Evolutionary conservation across 2,888 invertebrate species (phyloP).

Genomic region (Diloba caeruleocephala): DNA sequence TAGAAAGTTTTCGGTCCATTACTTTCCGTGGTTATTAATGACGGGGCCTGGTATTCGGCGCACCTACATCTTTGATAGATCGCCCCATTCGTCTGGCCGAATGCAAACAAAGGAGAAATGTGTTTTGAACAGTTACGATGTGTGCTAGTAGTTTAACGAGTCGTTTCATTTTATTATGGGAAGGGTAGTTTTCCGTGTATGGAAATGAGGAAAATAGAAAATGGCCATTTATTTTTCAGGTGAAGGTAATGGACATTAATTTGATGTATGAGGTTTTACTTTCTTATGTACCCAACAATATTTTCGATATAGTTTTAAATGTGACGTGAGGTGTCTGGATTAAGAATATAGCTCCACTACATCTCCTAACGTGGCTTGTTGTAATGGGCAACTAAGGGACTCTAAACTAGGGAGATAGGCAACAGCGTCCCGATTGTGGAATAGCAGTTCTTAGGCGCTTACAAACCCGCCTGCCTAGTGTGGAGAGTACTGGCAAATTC

Average conservation of each 20-base stretch:
- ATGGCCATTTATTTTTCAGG: constrained; percentile 12
- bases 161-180: constrained; percentile 41
- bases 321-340: too few species aligned
- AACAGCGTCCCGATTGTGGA: too few species aligned
- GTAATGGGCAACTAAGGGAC: too few species aligned
- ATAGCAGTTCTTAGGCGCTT: too few species aligned
- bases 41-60: constrained; percentile 58
- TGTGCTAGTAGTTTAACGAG: constrained; percentile 39
- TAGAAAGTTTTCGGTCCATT: constrained; percentile 77
- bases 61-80: constrained; percentile 70
- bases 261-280: not conserved
- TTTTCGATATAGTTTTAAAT: too few species aligned
- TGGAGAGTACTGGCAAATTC: too few species aligned
- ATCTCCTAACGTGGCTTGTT: too few species aligned
- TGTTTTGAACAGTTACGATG: constrained; percentile 27
- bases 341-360: too few species aligned
- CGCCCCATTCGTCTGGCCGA: constrained; percentile 62
- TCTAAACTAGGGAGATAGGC: too few species aligned
- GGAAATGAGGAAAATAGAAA: constrained; percentile 17
- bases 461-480: too few species aligned
- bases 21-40: constrained; percentile 75
- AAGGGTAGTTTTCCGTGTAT: constrained; percentile 15
- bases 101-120: constrained; percentile 67
- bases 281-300: too few species aligned
- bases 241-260: not conserved